Base-by-base conservation (phyloP, 2,113 vertebrate genomes). In the Muntiacus reevesi region DNA sequence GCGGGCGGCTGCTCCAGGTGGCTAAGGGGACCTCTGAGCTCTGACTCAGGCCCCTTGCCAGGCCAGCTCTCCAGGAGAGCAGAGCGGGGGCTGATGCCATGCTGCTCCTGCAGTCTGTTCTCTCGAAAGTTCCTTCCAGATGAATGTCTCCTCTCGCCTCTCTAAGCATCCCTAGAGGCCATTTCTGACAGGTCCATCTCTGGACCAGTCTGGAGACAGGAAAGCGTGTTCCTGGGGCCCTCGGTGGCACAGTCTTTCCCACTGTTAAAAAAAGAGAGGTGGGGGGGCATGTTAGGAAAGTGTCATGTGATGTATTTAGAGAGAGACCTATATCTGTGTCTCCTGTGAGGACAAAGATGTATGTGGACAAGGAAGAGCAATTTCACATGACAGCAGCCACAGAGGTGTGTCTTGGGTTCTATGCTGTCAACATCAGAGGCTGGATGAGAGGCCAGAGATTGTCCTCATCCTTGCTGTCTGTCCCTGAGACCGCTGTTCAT, bases 401-500 rank as follows among this genome's bases (percentile, higher is more conserved):
- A 33, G n/a, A 74, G 50, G 8, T 3, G 50, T 27, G 2, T 78
- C 27, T 78, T 33, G 43, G 78, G 36, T 17, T 87, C 5, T 7
- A 7, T 27, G 17, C 30, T 74, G 71, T 7, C 57, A 23, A 5
- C 59, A 17, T 71, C 84, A n/a, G n/a, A n/a, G n/a, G n/a, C n/a
- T n/a, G n/a, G n/a, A n/a, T n/a, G n/a, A n/a, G n/a, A n/a, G n/a
- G n/a, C n/a, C n/a, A n/a, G n/a, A n/a, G n/a, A n/a, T n/a, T n/a
- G n/a, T n/a, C 13, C 4, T 19, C 64, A 3, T 33, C 30, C 40
- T 10, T 43, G 5, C 30, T 71, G 8, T 88, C 17, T 91, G 14
- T 55, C 12, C 50, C 2, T 33, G 45, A 19, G 62, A 87, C 86
- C 57, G 89, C 94, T 87, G 96, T 97, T 97, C 96, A 86, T 97